Evolutionary conservation across 1,140 invertebrate species (phyloP).

Genomic region (Asbolus verrucosus): DNA sequence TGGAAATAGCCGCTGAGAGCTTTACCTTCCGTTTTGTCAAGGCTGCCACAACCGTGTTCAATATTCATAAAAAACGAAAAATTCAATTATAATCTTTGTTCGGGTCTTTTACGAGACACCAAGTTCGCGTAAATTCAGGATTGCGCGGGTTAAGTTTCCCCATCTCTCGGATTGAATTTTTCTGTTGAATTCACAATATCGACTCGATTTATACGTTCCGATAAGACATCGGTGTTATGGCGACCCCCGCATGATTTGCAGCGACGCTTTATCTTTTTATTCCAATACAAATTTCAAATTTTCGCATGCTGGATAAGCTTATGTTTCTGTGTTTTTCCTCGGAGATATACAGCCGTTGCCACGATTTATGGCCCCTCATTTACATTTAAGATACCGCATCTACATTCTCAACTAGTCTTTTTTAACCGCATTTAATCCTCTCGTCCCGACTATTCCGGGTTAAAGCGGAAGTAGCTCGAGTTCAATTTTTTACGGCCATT

Average conservation of each 20-base stretch:
- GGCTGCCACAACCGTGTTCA: neutral
- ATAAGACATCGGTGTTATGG: conserved; percentile 37
- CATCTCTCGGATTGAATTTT: conserved; percentile 30
- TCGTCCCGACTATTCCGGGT: no score
- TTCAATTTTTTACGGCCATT: no score
- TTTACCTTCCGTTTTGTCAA: neutral
- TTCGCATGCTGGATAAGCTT: conserved; percentile 19
- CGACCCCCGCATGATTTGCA: conserved; percentile 15
- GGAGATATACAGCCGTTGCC: conserved; percentile 1
- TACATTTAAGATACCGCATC: conserved; percentile 7
- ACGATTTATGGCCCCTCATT: conserved; percentile 22
- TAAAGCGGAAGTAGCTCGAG: no score
- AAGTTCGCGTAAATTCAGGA: conserved; percentile 28
- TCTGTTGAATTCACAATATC: conserved; percentile 34
- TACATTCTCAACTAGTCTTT: neutral
- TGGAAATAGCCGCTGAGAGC: no score
- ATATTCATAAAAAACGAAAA: neutral
- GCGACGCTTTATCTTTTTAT: conserved; percentile 40
- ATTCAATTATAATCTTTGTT: conserved; percentile 11
- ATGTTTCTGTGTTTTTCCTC: conserved; percentile 9
- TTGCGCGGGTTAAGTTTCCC: neutral
- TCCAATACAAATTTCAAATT: conserved; percentile 40
- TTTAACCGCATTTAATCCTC: no score
- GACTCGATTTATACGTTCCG: conserved; percentile 41
- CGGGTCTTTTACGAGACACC: conserved; percentile 8